Evolutionary conservation across 2,888 invertebrate genomes (phyloP).

Genomic region (Drosophila niveifrons): DNA sequence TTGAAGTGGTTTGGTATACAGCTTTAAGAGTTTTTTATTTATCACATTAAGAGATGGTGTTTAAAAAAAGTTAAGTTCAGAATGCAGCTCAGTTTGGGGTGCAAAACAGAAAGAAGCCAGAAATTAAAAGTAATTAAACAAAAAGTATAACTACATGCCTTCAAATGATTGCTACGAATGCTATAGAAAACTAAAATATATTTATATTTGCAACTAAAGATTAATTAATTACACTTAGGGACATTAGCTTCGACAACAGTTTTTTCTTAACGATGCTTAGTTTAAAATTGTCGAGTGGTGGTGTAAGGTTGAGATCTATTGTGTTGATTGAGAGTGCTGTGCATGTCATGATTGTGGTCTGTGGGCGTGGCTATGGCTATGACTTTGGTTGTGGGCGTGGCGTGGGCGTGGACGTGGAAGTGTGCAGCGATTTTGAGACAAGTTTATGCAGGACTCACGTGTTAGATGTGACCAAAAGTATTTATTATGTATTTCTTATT

Average conservation of each 20-base stretch:
- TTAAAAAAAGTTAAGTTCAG: slow-evolving; percentile 25
- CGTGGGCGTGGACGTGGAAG: slow-evolving; percentile 37
- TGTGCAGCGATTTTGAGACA: slow-evolving; percentile 77
- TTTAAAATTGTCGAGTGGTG: slow-evolving; percentile 28
- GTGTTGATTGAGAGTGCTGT: slow-evolving; percentile 44
- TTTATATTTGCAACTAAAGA: slow-evolving; percentile 10
- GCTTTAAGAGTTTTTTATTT: slow-evolving; percentile 32
- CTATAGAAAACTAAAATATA: slow-evolving; percentile 4
- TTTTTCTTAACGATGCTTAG: slow-evolving; percentile 29
- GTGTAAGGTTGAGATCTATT: slow-evolving; percentile 20
- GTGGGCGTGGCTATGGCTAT: slow-evolving; percentile 34
- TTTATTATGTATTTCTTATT: slow-evolving; percentile 54
- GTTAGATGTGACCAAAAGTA: slow-evolving; percentile 74
- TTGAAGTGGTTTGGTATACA: slow-evolving; percentile 37
- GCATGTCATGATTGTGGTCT: slow-evolving; percentile 70
- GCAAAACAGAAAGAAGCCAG: slow-evolving; percentile 75
- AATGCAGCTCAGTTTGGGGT: slow-evolving; percentile 55
- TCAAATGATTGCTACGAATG: slow-evolving; percentile 9
- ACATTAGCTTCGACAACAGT: slow-evolving; percentile 10
- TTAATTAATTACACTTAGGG: not conserved
- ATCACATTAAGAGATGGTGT: slow-evolving; percentile 33
- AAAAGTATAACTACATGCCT: slow-evolving; percentile 35
- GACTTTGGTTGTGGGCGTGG: slow-evolving; percentile 8
- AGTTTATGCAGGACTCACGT: slow-evolving; percentile 78
- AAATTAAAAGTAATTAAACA: slow-evolving; percentile 35